Evolutionary conservation across 2,888 invertebrate genomes (phyloP), one percentile per base, ranked within the genome.

Genomic region (Drosophila monieri): DNA sequence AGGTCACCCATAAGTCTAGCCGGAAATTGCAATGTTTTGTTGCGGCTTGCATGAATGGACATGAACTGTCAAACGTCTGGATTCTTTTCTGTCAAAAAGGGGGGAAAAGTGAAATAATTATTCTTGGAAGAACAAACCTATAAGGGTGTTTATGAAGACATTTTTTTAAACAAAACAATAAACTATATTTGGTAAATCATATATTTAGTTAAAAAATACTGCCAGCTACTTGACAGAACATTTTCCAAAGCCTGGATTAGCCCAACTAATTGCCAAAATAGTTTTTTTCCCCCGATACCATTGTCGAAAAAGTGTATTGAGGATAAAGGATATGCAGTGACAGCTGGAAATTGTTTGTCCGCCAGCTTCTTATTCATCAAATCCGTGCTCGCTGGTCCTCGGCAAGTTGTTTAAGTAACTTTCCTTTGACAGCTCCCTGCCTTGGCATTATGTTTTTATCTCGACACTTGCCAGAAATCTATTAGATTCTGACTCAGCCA

Each of bases 401-500:
- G n/a, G 25, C 57, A 37, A 30, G 48, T 48, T 10, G 43, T 15
- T 37, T 60, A 48, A 69, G 70, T 69, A 60, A 68, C 59, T 69
- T 68, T 44, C 48, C 70, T 60, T 60, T 53, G 70, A 60, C 69
- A 70, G 61, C 70, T 60, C 39, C 61, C 18, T 27, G 53, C 53
- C 46, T 14, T 35, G 32, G 44, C 37, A 54, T 55, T 51, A 70
- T 46, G 61, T 61, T 73, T 70, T 71, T 73, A 77, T 79, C 55
- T 71, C 46, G 68, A 48, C 41, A 54, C 54, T 62, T 61, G 83
- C 21, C 46, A 44, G 41, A 76, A 84, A 83, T 83, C 85, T 83
- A 83, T 83, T 84, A 84, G 81, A 73, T 48, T 44, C 66, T 51
- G 55, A 64, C 66, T 55, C 53, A 47, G 47, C 30, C 46, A 41